Conservation (phyloP, 2,113 vertebrate genomes). For the Tragulus kanchil region DNA sequence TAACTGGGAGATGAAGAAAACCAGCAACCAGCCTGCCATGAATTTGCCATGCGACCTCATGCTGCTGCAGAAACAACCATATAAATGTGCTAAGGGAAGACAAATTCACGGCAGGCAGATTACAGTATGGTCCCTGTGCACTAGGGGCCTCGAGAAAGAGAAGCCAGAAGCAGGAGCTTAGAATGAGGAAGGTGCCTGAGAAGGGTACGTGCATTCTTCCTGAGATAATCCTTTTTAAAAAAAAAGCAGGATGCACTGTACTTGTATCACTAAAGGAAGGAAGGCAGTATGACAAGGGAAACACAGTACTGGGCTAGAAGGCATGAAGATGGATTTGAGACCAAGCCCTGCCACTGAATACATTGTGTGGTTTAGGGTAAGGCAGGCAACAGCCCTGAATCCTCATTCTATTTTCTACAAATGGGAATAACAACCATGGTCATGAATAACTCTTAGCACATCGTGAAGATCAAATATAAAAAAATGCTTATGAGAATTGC, state of each 20-base stretch:
- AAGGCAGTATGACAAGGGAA: neutral
- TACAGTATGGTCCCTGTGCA: neutral
- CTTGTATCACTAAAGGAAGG: neutral
- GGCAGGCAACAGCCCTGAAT: neutral
- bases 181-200: neutral
- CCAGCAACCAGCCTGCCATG: constrained; percentile 35
- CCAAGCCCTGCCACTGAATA: neutral
- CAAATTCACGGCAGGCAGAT: constrained; percentile 57
- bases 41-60: constrained; percentile 54
- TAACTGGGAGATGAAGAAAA: constrained; percentile 52
- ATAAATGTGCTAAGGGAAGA: constrained; percentile 68
- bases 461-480: constrained; percentile 6
- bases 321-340: neutral
- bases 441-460: neutral
- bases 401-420: constrained; percentile 32
- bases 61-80: constrained; percentile 48
- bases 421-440: neutral
- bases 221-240: neutral
- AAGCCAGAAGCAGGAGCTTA: neutral
- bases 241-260: neutral
- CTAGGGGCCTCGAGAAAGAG: neutral
- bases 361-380: neutral
- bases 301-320: neutral
- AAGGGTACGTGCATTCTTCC: neutral
- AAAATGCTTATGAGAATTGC: neutral